Conservation (phyloP, 2,113 vertebrate genomes). For the Gadus chalcogrammus region DNA sequence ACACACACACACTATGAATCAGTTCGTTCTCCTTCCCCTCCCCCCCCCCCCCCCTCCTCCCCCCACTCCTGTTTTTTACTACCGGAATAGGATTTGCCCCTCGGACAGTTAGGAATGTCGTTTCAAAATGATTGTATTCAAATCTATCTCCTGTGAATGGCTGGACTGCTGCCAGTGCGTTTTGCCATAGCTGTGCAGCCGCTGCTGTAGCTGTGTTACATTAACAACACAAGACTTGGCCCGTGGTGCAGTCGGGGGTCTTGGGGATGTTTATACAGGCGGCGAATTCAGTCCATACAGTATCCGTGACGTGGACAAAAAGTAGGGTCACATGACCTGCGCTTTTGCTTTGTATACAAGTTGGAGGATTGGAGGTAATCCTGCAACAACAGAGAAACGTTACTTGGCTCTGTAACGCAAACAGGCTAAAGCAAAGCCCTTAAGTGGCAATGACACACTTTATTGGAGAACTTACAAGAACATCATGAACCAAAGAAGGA, state of each 20-base stretch:
- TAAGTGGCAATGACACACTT: too few relatives aligned
- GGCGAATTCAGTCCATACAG: constrained; percentile 60
- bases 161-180: constrained; percentile 50
- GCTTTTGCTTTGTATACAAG: constrained; percentile 42
- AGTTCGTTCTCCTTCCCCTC: background rate
- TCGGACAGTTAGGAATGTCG: constrained; percentile 52
- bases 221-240: constrained; percentile 57
- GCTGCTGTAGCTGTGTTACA: constrained; percentile 53
- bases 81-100: constrained; percentile 15
- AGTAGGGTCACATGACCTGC: constrained; percentile 51
- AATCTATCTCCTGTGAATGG: constrained; percentile 44
- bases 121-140: constrained; percentile 55
- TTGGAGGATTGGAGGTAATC: constrained; percentile 14
- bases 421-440: too few relatives aligned
- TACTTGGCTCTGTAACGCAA: background rate
- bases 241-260: constrained; percentile 39
- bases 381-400: constrained; percentile 9
- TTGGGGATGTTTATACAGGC: constrained; percentile 60
- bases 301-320: constrained; percentile 65
- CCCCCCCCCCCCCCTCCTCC: too few relatives aligned
- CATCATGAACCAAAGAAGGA: too few relatives aligned
- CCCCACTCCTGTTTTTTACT: background rate
- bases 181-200: constrained; percentile 55
- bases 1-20: background rate
- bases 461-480: too few relatives aligned